Conservation (phyloP, 1,140 invertebrate genomes). For the Uloborus diversus region DNA sequence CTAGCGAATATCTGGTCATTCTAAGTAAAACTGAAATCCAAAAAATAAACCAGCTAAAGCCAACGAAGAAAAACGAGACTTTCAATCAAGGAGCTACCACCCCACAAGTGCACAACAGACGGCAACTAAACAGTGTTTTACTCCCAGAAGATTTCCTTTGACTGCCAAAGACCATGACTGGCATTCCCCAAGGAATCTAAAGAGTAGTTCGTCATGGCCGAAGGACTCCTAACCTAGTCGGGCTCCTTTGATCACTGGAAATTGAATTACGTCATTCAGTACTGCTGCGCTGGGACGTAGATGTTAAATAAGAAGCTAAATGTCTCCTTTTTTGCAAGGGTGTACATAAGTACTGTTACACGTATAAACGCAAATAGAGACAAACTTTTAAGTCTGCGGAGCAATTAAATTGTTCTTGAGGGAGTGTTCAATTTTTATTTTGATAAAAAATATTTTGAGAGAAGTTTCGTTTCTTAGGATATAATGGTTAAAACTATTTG, state of each 20-base stretch:
- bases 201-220: slow-evolving; percentile 11
- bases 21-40: neutral
- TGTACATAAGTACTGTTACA: too few relatives aligned
- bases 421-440: too few relatives aligned
- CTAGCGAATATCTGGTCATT: neutral
- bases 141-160: neutral
- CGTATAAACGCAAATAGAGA: too few relatives aligned
- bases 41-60: neutral
- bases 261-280: slow-evolving; percentile 2
- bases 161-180: neutral
- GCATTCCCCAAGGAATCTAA: neutral
- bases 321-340: too few relatives aligned
- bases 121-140: neutral
- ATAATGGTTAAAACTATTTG: too few relatives aligned
- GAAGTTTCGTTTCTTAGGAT: too few relatives aligned
- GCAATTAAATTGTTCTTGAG: too few relatives aligned
- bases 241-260: slow-evolving; percentile 2
- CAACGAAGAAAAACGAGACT: neutral
- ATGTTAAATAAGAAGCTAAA: too few relatives aligned
- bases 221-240: neutral
- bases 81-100: neutral
- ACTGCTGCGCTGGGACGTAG: neutral
- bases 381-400: too few relatives aligned
- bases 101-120: neutral
- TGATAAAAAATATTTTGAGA: too few relatives aligned